Evolutionary conservation across 2,888 invertebrate genomes (phyloP).

Genomic region (Drosophila algonquin): DNA sequence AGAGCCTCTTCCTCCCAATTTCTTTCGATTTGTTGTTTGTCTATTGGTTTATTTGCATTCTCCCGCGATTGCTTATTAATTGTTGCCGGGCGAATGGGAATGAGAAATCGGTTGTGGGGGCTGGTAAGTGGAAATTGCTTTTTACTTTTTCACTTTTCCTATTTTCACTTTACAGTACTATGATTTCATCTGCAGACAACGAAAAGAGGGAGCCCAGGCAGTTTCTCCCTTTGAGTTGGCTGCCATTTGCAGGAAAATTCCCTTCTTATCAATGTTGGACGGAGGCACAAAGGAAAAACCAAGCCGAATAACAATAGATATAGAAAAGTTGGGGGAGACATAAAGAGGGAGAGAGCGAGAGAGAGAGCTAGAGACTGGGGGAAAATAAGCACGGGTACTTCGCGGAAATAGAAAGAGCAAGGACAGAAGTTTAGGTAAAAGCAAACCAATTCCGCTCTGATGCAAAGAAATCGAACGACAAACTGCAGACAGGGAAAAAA

Average conservation of each 20-base stretch:
- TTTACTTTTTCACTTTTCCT: slow-evolving; percentile 8
- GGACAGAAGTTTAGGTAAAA: slow-evolving; percentile 33
- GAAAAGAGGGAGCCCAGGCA: slow-evolving; percentile 3
- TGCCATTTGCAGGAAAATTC: slow-evolving; percentile 30
- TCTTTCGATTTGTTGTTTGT: slow-evolving; percentile 5
- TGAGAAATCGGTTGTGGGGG: slow-evolving; percentile 24
- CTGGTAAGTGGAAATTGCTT: slow-evolving; percentile 35
- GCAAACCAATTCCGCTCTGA: slow-evolving; percentile 37
- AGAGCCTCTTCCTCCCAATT: no score
- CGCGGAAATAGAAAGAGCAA: slow-evolving; percentile 4
- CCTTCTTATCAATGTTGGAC: neutral
- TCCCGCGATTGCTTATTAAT: slow-evolving; percentile 38
- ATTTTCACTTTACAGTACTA: slow-evolving; percentile 25
- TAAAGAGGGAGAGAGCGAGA: no score
- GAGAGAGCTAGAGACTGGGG: neutral
- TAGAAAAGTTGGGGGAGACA: neutral
- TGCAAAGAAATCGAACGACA: slow-evolving; percentile 39
- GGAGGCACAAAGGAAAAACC: slow-evolving; percentile 1
- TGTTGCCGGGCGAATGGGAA: slow-evolving; percentile 39
- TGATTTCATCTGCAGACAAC: slow-evolving; percentile 32
- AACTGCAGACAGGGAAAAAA: slow-evolving; percentile 16
- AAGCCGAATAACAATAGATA: slow-evolving; percentile 35
- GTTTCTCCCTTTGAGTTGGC: neutral
- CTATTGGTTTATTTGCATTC: slow-evolving; percentile 34
- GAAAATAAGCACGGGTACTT: slow-evolving; percentile 30